These are phyloP conservation scores for Antheraea mylitta DNA, from an alignment of 1,140 invertebrate genomes.

Conservation along the genomic window DNA sequence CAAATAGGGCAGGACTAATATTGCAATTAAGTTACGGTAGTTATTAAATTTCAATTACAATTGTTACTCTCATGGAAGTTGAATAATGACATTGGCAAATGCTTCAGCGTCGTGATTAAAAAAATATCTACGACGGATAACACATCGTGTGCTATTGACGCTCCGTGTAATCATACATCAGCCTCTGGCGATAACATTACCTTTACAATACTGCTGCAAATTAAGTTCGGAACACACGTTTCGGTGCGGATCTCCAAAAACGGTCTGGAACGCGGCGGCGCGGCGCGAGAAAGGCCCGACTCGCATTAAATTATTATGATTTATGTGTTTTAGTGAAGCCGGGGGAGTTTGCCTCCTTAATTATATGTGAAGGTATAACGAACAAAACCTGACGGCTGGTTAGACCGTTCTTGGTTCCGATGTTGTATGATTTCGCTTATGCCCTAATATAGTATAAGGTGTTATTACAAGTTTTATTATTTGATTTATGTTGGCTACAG, in stretches of 20 bases:
- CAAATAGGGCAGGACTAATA: too few species aligned
- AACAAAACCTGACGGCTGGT: slow-evolving; percentile 49
- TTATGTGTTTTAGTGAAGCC: slow-evolving; percentile 69
- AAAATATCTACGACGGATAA: neutral
- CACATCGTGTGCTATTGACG: neutral
- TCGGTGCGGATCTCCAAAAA: neutral
- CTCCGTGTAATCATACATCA: neutral
- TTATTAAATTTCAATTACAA: too few species aligned
- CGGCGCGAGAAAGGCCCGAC: slow-evolving; percentile 49
- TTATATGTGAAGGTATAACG: slow-evolving; percentile 70
- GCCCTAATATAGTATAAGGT: neutral
- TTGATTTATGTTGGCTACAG: too few species aligned
- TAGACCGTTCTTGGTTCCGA: neutral
- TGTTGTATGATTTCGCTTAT: neutral
- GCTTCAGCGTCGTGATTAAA: neutral
- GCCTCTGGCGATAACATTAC: neutral
- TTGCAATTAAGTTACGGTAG: too few species aligned
- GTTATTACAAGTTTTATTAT: neutral
- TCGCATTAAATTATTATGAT: slow-evolving; percentile 76
- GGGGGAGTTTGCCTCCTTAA: slow-evolving; percentile 55
- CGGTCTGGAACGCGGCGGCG: slow-evolving; percentile 13
- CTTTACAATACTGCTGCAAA: neutral
- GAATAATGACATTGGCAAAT: too few species aligned
- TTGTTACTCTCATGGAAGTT: too few species aligned
- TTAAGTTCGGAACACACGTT: neutral